Conservation (phyloP, 2,888 invertebrate species). For the Pedicia rivosa region DNA sequence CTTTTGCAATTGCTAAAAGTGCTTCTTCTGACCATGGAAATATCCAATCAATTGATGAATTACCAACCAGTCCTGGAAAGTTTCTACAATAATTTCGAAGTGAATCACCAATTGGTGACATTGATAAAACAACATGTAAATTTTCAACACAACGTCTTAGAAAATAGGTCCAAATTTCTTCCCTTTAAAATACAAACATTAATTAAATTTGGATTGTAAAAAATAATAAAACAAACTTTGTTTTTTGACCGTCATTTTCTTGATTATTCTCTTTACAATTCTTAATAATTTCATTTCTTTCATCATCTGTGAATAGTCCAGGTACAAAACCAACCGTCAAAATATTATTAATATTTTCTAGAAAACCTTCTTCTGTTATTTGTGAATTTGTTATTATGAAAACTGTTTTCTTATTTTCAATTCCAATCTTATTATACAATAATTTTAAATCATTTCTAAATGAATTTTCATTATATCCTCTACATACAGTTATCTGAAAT, state of each 20-base stretch:
- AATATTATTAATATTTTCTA: conserved; percentile 85
- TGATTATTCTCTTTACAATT: conserved; percentile 49
- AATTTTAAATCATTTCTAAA: conserved; percentile 80
- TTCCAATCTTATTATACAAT: conserved; percentile 59
- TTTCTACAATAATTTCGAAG: conserved; percentile 72
- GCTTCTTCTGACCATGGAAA: conserved; percentile 90
- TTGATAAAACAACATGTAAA: conserved; percentile 76
- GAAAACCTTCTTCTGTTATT: conserved; percentile 64
- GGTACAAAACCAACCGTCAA: conserved; percentile 79
- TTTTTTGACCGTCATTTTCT: no score
- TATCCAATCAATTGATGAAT: conserved; percentile 87
- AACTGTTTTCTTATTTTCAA: conserved; percentile 60
- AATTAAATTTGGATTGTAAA: no score
- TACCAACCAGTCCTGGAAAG: conserved; percentile 85
- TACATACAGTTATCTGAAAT: conserved; percentile 68
- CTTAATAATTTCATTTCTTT: conserved; percentile 66
- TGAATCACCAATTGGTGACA: conserved; percentile 76
- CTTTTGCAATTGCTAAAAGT: conserved; percentile 69
- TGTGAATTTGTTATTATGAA: conserved; percentile 77
- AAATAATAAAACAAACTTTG: no score
- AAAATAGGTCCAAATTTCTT: conserved; percentile 76
- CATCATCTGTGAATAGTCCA: conserved; percentile 73
- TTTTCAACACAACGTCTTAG: conserved; percentile 61
- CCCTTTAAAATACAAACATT: conserved; percentile 55
- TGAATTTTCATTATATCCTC: conserved; percentile 66